These are phyloP conservation scores for Rallus limicola DNA, from an alignment of 2,113 vertebrate genomes.

Conservation along the genomic window DNA sequence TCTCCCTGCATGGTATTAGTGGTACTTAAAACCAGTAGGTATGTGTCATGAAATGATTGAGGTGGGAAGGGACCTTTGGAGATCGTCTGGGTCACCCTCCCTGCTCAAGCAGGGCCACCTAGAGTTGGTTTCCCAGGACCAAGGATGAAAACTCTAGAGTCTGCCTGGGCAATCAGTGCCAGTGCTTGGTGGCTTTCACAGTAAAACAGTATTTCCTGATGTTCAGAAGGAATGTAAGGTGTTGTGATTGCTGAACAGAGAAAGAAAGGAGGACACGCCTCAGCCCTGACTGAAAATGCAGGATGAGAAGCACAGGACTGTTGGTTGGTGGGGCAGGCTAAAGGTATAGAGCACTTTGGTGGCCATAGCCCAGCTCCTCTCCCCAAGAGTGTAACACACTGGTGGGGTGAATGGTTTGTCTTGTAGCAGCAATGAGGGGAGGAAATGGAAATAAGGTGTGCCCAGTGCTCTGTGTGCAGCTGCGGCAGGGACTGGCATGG, in stretches of 20 bases:
- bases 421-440: not conserved
- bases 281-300: not conserved
- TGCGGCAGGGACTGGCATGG: not conserved
- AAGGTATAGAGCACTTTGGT: not conserved
- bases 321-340: not conserved
- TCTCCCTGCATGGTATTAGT: not conserved
- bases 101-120: not conserved
- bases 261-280: not conserved
- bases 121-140: not conserved
- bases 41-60: not conserved
- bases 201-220: not conserved
- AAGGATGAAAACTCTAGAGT: not conserved
- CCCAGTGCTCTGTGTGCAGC: fast-evolving
- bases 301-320: not conserved
- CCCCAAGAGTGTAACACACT: fast-evolving
- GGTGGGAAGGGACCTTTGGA: not conserved
- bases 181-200: not conserved
- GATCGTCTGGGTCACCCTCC: not conserved
- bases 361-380: not conserved
- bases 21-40: not conserved
- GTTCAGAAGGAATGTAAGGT: not conserved
- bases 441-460: not conserved
- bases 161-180: not conserved
- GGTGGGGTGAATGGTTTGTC: not conserved
- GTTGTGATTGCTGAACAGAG: too few species aligned